Percentiles rank a stretch among this genome's conserved stretches.
Conservation (phyloP, 2,888 invertebrate species). For the Archaeoteleia sp. region DNA sequence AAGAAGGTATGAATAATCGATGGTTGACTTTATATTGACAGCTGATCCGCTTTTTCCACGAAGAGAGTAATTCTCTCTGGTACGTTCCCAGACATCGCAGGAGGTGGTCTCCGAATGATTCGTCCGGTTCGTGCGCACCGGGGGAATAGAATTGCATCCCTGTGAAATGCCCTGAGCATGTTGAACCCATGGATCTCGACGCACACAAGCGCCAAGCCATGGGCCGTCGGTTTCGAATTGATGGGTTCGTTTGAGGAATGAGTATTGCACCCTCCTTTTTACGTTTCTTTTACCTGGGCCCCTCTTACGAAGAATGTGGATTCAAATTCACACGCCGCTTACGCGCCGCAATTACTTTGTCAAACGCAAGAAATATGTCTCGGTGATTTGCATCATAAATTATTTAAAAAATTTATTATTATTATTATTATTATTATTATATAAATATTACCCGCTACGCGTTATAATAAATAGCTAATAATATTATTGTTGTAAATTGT, state of each 20-base stretch:
- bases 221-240: slow-evolving; percentile 53
- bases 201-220: slow-evolving; percentile 38
- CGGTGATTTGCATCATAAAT: too few relatives aligned
- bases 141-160: slow-evolving; percentile 50
- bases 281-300: slow-evolving; percentile 29
- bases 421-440: too few relatives aligned
- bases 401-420: too few relatives aligned
- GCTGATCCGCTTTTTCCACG: slow-evolving; percentile 32
- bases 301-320: slow-evolving; percentile 28
- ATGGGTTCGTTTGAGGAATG: slow-evolving; percentile 52
- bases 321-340: slow-evolving; percentile 42
- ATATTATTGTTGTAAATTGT: too few relatives aligned
- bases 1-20: too few relatives aligned
- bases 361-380: not conserved
- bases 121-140: slow-evolving; percentile 49
- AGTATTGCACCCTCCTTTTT: slow-evolving; percentile 45
- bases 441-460: too few relatives aligned
- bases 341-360: slow-evolving; percentile 15
- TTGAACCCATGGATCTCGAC: slow-evolving; percentile 47
- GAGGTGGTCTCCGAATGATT: slow-evolving; percentile 54
- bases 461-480: too few relatives aligned
- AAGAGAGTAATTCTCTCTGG: slow-evolving; percentile 17
- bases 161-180: slow-evolving; percentile 54
- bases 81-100: slow-evolving; percentile 54
- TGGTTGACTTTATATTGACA: slow-evolving; percentile 39